A percentile compares a stretch with the other conserved stretches of the same genome.
Conservation (phyloP, 1,140 invertebrate species). For the Nylanderia fulva region DNA sequence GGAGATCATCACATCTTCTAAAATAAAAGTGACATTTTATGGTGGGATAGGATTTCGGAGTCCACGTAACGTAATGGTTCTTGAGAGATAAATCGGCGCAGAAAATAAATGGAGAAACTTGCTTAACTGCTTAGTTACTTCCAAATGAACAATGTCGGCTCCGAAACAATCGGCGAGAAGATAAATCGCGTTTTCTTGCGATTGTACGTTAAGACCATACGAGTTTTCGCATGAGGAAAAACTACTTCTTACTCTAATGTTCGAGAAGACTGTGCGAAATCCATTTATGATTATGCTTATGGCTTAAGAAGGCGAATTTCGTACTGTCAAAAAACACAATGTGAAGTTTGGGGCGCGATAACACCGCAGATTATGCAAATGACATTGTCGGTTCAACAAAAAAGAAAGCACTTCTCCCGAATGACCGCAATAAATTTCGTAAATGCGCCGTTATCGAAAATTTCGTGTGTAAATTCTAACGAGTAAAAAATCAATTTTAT, state of each 20-base stretch:
- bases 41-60: not conserved
- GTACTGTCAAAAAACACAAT: not conserved
- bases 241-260: not conserved
- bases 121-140: conserved; percentile 13
- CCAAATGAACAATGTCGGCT: not conserved
- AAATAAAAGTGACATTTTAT: too few species aligned
- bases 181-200: conserved; percentile 18
- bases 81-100: conserved; percentile 33
- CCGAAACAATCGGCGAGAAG: conserved; percentile 16
- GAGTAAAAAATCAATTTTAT: conserved; percentile 8
- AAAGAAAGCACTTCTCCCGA: conserved; percentile 6
- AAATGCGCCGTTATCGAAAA: not conserved
- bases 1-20: too few species aligned
- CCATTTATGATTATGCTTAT: not conserved
- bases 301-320: not conserved
- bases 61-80: not conserved
- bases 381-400: not conserved
- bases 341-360: conserved; percentile 10
- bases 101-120: not conserved
- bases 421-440: conserved; percentile 34
- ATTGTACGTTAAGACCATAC: not conserved
- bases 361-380: conserved; percentile 40
- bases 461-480: not conserved
- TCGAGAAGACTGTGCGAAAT: not conserved
- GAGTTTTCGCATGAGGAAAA: not conserved